These are phyloP conservation scores for Apostichopus parvimensis DNA, from an alignment of 35 echinoderm and acorn worm genomes.

Conservation along the genomic window DNA sequence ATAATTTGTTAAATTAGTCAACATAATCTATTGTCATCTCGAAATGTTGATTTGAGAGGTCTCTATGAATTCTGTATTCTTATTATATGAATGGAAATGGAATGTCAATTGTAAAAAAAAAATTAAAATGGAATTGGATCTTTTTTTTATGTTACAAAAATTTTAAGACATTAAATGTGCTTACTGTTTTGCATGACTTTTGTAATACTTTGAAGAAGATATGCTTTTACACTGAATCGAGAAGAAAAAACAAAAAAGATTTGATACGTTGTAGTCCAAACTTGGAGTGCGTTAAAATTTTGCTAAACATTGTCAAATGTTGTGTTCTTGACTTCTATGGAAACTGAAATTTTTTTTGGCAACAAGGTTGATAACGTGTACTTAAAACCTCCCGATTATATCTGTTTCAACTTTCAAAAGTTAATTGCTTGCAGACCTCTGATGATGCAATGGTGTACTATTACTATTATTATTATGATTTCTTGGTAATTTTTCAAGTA, in stretches of 20 bases:
- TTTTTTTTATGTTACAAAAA: no score
- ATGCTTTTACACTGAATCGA: background rate
- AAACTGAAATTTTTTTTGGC: no score
- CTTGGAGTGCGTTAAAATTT: background rate
- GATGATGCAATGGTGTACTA: background rate
- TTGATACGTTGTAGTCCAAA: background rate
- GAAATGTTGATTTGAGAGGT: no score
- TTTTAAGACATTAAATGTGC: background rate
- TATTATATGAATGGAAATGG: no score
- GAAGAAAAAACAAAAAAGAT: background rate
- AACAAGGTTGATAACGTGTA: background rate
- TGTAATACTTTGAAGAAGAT: background rate
- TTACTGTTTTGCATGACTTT: background rate
- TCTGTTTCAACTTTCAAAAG: background rate
- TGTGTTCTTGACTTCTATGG: background rate
- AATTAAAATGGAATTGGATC: no score
- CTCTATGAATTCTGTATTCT: no score
- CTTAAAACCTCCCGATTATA: background rate
- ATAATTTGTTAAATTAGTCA: no score
- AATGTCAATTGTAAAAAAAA: no score
- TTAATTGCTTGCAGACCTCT: background rate
- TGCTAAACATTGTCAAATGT: background rate
- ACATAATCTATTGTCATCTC: no score
- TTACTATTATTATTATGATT: background rate
- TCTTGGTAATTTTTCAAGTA: constrained; percentile 12